Conservation (phyloP, 2,113 vertebrate genomes). For the Cariama cristata region DNA sequence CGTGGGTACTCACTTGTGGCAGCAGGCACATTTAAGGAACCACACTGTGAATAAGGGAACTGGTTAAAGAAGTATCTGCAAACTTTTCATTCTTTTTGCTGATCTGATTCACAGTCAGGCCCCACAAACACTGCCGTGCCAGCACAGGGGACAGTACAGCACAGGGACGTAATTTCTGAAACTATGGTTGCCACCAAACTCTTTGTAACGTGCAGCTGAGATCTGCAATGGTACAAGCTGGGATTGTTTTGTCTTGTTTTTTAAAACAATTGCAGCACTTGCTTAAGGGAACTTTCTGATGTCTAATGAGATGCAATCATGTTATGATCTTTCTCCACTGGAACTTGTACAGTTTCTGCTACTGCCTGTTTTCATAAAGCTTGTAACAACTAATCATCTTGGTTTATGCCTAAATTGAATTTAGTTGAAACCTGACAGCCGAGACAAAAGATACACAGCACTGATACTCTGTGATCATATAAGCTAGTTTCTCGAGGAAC, state of each 20-base stretch:
- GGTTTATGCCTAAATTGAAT: neutral
- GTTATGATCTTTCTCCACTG: neutral
- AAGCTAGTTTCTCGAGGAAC: neutral
- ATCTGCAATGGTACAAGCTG: neutral
- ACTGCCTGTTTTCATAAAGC: neutral
- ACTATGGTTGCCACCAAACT: neutral
- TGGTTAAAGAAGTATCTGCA: neutral
- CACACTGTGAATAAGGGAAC: neutral
- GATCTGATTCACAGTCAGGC: neutral
- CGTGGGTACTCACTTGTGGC: neutral
- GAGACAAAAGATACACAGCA: neutral
- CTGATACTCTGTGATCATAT: neutral
- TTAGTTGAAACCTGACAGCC: constrained; percentile 9
- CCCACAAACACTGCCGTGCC: neutral
- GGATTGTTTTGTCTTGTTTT: neutral
- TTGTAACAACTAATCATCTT: neutral
- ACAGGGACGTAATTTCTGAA: neutral
- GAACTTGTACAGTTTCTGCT: neutral
- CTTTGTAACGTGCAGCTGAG: neutral
- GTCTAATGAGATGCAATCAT: neutral
- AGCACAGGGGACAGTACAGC: neutral
- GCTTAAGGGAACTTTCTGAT: neutral
- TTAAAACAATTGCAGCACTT: neutral
- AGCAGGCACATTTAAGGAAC: neutral
- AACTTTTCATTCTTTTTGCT: neutral